Conservation (phyloP, 2,888 invertebrate species). For the Drosophila robusta region DNA sequence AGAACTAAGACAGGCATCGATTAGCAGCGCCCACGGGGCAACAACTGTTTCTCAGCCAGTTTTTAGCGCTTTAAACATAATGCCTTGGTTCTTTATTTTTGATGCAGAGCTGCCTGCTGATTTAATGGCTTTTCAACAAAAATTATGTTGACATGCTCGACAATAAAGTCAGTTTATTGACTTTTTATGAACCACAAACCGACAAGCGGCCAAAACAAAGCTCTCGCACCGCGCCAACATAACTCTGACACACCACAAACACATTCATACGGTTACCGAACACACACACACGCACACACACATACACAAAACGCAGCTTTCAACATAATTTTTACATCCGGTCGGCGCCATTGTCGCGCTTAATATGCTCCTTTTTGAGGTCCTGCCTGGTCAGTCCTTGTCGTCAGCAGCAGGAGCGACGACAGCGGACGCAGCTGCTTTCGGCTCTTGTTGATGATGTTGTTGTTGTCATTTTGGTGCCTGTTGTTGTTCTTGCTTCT, state of each 20-base stretch:
- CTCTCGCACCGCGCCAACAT: conserved; percentile 36
- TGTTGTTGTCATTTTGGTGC: background rate
- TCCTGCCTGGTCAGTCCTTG: conserved; percentile 41
- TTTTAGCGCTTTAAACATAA: conserved; percentile 20
- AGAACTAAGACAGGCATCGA: conserved; percentile 9
- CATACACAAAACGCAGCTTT: conserved; percentile 41
- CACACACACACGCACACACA: conserved; percentile 22
- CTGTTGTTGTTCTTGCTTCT: conserved; percentile 7
- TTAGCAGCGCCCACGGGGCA: conserved; percentile 22
- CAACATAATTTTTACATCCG: conserved; percentile 77
- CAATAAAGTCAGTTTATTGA: conserved; percentile 75
- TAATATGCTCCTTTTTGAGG: conserved; percentile 46
- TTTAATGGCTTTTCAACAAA: conserved; percentile 69
- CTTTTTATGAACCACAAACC: conserved; percentile 76
- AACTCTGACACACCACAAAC: conserved; percentile 37
- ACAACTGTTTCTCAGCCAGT: conserved; percentile 12
- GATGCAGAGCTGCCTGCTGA: conserved; percentile 33
- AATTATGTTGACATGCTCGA: conserved; percentile 67
- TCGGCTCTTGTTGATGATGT: background rate
- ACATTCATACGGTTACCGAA: conserved; percentile 14
- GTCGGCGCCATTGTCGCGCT: conserved; percentile 68
- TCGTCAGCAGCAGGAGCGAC: conserved; percentile 19
- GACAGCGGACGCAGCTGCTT: conserved; percentile 20
- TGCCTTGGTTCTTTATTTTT: conserved; percentile 18
- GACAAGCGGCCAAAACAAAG: conserved; percentile 58